Base-by-base conservation (phyloP, 2,888 invertebrate genomes). In the Hirtodrosophila confusa region DNA sequence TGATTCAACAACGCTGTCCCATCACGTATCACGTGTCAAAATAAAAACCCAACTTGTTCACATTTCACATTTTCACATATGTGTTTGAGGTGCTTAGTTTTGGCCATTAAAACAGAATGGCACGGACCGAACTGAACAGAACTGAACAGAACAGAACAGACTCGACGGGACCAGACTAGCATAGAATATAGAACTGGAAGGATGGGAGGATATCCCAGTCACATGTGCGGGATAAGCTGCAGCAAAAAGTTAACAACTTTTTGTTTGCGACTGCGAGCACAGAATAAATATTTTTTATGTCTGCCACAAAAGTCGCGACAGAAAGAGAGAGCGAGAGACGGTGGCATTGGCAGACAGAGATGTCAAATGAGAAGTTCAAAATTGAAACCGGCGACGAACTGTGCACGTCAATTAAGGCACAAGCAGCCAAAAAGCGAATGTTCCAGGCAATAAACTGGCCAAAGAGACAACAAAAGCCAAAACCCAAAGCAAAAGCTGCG, bases 321-420 rank as follows among this genome's bases (percentile, higher is more conserved):
- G 36, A 27, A 8, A n/a, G 33, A 23, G 45, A 40, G 31, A 37
- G 36, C n/a, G 33, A 43, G 10, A 47, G 11, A 4, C 12, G 11
- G 39, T 9, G 11, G 7, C 5, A 40, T 10, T 7, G 29, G 12
- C n/a, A 36, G 6, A 31, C 11, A 12, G 36, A 31, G 29, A 12
- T 36, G n/a, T 40, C 6, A 23, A 53, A 60, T 66, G 50, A 74
- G 68, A 66, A 80, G 65, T 74, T 78, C 47, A 62, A 67, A 80
- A 69, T 68, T 71, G 83, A 67, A 78, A 67, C 75, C 57, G 56
- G 49, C 62, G 41, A 57, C 69, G 50, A 57, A 53, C 73, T 55
- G 51, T 63, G 66, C 72, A 78, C 69, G 63, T 83, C 88, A 88
- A 83, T 83, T 86, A 82, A 57, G 57, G 53, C 57, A 47, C 50